Conservation (phyloP, 2,797 vertebrate species). For the Pantherophis alleghaniensis region DNA sequence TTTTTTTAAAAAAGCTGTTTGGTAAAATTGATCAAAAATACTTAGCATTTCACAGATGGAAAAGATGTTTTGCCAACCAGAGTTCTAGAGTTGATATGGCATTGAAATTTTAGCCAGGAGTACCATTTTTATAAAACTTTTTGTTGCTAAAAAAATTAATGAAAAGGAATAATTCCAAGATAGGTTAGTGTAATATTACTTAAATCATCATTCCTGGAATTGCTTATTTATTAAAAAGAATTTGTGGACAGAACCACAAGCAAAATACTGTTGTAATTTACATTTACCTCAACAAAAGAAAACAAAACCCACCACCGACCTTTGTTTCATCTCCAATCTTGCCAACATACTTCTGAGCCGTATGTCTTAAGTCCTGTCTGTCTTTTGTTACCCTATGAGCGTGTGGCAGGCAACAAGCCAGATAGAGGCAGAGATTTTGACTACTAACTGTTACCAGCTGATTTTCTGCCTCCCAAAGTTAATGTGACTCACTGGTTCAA, state of each 20-base stretch:
- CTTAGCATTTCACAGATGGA: neutral
- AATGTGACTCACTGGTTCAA: slow-evolving; percentile 34
- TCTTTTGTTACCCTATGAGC: slow-evolving; percentile 57
- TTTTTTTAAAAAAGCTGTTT: neutral
- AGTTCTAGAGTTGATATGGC: neutral
- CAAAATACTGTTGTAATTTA: slow-evolving; percentile 60
- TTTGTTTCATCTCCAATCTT: slow-evolving; percentile 45
- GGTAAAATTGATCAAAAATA: neutral
- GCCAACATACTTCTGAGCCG: slow-evolving; percentile 34
- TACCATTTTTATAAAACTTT: slow-evolving; percentile 4
- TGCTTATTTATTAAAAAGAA: slow-evolving; percentile 57
- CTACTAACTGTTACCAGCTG: slow-evolving; percentile 49
- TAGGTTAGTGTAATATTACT: slow-evolving; percentile 10
- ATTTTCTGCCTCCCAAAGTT: slow-evolving; percentile 42
- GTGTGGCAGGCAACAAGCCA: slow-evolving; percentile 62
- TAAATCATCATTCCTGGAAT: slow-evolving; percentile 52
- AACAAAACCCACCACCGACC: neutral
- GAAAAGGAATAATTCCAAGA: neutral
- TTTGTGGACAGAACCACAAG: slow-evolving; percentile 58
- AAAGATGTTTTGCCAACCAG: neutral
- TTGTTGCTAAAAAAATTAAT: slow-evolving; percentile 23
- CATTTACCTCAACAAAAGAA: slow-evolving; percentile 51
- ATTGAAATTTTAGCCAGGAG: neutral
- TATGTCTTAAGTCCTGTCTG: slow-evolving; percentile 48
- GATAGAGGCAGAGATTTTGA: slow-evolving; percentile 22